These are phyloP conservation scores for Chromoteleia sp. DNA, from an alignment of 2,888 invertebrate species.

Conservation along the genomic window DNA sequence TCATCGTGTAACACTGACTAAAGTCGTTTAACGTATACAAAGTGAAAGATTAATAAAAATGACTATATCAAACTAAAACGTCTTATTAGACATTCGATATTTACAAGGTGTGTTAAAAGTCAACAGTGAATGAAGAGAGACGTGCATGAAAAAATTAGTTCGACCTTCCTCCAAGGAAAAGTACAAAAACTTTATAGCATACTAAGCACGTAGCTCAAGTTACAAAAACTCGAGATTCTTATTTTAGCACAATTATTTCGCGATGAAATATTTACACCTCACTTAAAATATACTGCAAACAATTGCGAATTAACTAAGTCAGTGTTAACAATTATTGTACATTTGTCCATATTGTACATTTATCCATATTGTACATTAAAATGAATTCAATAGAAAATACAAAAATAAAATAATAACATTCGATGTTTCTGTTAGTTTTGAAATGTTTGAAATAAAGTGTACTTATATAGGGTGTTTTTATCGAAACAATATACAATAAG, in stretches of 20 bases:
- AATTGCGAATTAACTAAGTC: conserved; percentile 36
- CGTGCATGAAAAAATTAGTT: conserved; percentile 38
- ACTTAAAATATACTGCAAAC: conserved; percentile 30
- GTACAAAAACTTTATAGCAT: conserved; percentile 39
- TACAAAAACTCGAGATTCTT: conserved; percentile 20
- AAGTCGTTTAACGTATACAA: background rate
- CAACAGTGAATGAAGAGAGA: conserved; percentile 24
- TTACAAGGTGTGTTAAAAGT: conserved; percentile 47
- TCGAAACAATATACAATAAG: background rate
- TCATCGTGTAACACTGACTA: conserved; percentile 12
- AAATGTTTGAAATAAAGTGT: conserved; percentile 2
- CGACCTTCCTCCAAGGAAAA: conserved; percentile 38
- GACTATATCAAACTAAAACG: conserved; percentile 40
- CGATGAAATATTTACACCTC: conserved; percentile 9
- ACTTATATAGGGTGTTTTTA: background rate
- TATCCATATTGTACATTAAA: background rate
- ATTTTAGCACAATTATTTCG: conserved; percentile 29
- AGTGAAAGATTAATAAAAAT: conserved; percentile 24
- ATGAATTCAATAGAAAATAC: background rate
- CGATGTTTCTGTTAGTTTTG: background rate
- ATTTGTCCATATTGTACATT: background rate
- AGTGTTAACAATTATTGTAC: conserved; percentile 6
- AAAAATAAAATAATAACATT: background rate
- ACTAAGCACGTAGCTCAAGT: conserved; percentile 15
- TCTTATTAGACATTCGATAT: conserved; percentile 52